Evolutionary conservation across 2,797 vertebrate species (phyloP).

Genomic region (Rhinoraja longicauda): DNA sequence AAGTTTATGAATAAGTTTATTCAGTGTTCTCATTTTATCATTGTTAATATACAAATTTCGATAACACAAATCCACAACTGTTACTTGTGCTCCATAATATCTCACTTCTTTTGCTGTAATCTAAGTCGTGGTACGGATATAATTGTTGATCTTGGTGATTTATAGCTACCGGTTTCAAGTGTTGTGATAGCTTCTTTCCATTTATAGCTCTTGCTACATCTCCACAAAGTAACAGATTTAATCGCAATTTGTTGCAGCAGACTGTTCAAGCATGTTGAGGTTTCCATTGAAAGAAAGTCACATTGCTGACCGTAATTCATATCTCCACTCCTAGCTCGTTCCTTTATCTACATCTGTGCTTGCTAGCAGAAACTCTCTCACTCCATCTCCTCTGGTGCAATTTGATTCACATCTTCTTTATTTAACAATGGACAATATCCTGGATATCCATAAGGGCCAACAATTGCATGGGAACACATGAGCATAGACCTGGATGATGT

Average conservation of each 20-base stretch:
- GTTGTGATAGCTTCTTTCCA: conserved; percentile 10
- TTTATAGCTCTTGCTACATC: background rate
- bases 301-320: background rate
- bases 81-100: background rate
- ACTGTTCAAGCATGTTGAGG: background rate
- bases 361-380: background rate
- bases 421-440: background rate
- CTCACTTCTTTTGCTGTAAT: background rate
- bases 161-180: background rate
- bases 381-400: background rate
- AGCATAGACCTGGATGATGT: background rate
- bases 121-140: background rate
- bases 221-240: conserved; percentile 15
- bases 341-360: conserved; percentile 21
- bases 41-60: background rate
- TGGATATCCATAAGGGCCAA: background rate
- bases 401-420: background rate
- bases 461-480: background rate
- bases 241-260: background rate
- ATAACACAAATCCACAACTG: background rate
- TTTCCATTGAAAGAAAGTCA: background rate
- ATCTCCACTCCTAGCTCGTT: background rate
- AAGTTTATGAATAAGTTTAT: background rate
- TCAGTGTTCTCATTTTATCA: background rate
- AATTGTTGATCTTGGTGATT: conserved; percentile 18